A percentile compares a stretch with the other conserved stretches of the same genome.
Evolutionary conservation across 92 coral and sea anemone species (phyloP).

Genomic region (Isaurus tuberculatus): DNA sequence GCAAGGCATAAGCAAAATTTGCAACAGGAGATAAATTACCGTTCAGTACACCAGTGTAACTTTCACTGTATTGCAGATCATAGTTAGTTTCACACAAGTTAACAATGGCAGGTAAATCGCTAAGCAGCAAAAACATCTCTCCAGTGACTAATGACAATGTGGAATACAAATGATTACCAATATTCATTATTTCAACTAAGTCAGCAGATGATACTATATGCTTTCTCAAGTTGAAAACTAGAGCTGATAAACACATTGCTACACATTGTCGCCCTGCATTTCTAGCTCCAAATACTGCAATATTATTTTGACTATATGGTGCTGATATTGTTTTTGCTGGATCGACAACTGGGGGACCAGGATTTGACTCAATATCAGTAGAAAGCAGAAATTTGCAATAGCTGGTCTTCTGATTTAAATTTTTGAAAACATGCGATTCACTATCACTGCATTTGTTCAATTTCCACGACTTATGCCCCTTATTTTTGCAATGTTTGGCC

Average conservation of each 20-base stretch:
- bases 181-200: not conserved
- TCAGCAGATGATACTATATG: slow-evolving; percentile 10
- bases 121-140: slow-evolving; percentile 34
- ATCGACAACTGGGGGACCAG: slow-evolving; percentile 39
- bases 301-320: slow-evolving; percentile 33
- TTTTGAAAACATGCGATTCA: slow-evolving; percentile 11
- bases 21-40: slow-evolving; percentile 37
- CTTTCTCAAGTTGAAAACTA: slow-evolving; percentile 6
- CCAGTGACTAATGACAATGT: slow-evolving; percentile 35
- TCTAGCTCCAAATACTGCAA: slow-evolving; percentile 38
- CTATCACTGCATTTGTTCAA: slow-evolving; percentile 11
- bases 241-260: slow-evolving; percentile 25
- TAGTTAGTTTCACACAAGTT: slow-evolving; percentile 35
- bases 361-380: slow-evolving; percentile 14
- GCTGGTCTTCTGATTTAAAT: slow-evolving; percentile 17
- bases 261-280: slow-evolving; percentile 36
- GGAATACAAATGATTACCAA: slow-evolving; percentile 37
- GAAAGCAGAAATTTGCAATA: slow-evolving; percentile 11
- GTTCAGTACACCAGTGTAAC: slow-evolving; percentile 47
- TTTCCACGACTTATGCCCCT: slow-evolving; percentile 10
- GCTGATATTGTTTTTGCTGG: slow-evolving; percentile 34
- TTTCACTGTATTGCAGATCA: slow-evolving; percentile 45
- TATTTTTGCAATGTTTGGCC: not conserved
- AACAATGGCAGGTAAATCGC: slow-evolving; percentile 22
- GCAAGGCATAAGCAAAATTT: slow-evolving; percentile 7